phyloP scores from a whole-genome alignment of 2,113 vertebrate genomes.

The Oryzias celebensis region DNA sequence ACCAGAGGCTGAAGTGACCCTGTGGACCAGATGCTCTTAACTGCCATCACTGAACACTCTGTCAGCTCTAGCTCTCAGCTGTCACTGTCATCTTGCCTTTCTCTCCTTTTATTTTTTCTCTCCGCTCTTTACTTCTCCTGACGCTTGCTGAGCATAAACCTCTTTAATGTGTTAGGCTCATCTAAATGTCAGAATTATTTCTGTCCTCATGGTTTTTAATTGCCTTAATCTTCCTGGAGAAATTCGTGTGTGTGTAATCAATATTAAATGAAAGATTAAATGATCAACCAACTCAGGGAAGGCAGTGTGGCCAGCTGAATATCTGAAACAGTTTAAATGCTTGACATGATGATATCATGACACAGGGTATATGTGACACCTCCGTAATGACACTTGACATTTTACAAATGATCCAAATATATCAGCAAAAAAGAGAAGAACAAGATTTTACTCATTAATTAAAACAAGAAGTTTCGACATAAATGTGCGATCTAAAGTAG shows the following conservation, averaged over 20 bases:
- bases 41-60: slow-evolving; percentile 56
- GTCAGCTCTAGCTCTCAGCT: slow-evolving; percentile 54
- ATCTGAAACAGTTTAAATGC: too few species aligned
- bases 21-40: slow-evolving; percentile 58
- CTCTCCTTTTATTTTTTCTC: slow-evolving; percentile 7
- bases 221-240: slow-evolving; percentile 1
- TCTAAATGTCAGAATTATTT: not conserved
- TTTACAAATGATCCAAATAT: too few species aligned
- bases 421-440: too few species aligned
- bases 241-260: not conserved
- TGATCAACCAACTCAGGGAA: slow-evolving; percentile 11
- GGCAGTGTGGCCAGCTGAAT: not conserved
- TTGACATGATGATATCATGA: too few species aligned
- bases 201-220: not conserved
- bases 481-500: too few species aligned
- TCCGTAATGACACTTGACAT: too few species aligned
- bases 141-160: not conserved
- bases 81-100: slow-evolving; percentile 53
- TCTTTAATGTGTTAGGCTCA: not conserved
- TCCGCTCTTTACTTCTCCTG: slow-evolving; percentile 9
- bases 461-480: too few species aligned
- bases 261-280: slow-evolving; percentile 6
- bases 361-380: too few species aligned
- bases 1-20: slow-evolving; percentile 58
- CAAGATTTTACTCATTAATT: too few species aligned